Conservation (phyloP, 2,888 invertebrate genomes). For the Harpalus rufipes region DNA sequence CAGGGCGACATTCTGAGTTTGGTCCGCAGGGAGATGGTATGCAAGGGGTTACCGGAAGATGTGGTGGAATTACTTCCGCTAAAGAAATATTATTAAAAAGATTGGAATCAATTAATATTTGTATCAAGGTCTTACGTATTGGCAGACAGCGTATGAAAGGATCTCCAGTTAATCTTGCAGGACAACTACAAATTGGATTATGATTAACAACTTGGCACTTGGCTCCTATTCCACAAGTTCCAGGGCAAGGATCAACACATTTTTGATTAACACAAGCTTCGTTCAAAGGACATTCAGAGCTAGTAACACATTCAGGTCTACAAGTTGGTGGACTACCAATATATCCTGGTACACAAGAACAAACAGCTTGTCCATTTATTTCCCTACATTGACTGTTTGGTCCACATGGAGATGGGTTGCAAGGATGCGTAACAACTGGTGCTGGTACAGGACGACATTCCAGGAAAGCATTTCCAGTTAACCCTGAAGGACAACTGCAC, state of each 20-base stretch:
- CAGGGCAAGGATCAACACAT: conserved; percentile 74
- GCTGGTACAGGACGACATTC: conserved; percentile 76
- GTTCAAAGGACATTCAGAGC: conserved; percentile 73
- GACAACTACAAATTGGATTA: conserved; percentile 74
- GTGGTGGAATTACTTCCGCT: conserved; percentile 71
- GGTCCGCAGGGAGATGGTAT: conserved; percentile 86
- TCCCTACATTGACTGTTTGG: conserved; percentile 74
- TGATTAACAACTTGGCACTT: conserved; percentile 76
- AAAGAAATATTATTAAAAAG: conserved; percentile 49
- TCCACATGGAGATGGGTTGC: conserved; percentile 73
- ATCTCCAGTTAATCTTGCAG: conserved; percentile 72
- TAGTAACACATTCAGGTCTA: conserved; percentile 72
- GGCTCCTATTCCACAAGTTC: conserved; percentile 75
- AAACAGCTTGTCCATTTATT: conserved; percentile 72
- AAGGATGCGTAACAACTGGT: conserved; percentile 76
- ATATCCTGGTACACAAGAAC: conserved; percentile 72
- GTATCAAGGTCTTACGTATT: conserved; percentile 77
- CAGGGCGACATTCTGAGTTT: conserved; percentile 82
- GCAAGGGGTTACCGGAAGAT: conserved; percentile 81
- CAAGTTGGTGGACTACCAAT: conserved; percentile 77
- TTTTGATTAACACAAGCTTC: conserved; percentile 74
- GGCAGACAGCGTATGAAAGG: conserved; percentile 73
- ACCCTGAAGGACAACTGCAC: conserved; percentile 85
- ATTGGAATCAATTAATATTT: neutral
- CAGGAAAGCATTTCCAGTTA: conserved; percentile 84